These are phyloP conservation scores for Synanthedon andrenaeformis DNA, from an alignment of 2,888 invertebrate species.

Conservation along the genomic window DNA sequence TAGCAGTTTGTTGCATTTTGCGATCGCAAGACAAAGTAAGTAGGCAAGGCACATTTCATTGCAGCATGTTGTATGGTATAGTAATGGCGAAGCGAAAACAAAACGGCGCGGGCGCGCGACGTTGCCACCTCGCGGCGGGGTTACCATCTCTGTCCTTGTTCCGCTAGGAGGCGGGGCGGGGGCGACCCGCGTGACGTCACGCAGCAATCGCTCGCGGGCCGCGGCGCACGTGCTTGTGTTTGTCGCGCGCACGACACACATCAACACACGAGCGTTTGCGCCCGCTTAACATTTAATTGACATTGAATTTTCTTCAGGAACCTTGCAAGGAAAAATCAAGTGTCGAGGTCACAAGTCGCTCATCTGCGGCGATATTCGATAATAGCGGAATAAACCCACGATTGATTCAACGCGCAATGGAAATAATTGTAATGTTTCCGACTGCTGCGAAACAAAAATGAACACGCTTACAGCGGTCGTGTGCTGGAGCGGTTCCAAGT, in stretches of 20 bases:
- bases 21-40: conserved; percentile 57
- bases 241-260: conserved; percentile 55
- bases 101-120: conserved; percentile 44
- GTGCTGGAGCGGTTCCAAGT: conserved; percentile 58
- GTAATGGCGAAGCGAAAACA: conserved; percentile 49
- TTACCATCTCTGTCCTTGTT: conserved; percentile 28
- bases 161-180: conserved; percentile 42
- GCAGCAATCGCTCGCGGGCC: conserved; percentile 17
- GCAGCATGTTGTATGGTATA: too few species aligned
- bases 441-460: background rate
- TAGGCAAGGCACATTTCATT: too few species aligned
- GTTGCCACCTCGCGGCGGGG: conserved; percentile 42
- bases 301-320: conserved; percentile 30
- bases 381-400: conserved; percentile 10
- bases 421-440: background rate
- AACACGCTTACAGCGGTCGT: conserved; percentile 8
- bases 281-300: conserved; percentile 33
- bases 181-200: conserved; percentile 55
- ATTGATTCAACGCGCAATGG: background rate
- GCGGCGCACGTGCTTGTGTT: conserved; percentile 65
- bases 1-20: conserved; percentile 52
- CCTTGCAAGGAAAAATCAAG: conserved; percentile 5
- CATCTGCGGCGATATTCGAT: conserved; percentile 1
- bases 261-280: conserved; percentile 24
- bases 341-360: conserved; percentile 7